A percentile compares a stretch with the other conserved stretches of the same genome.
These are phyloP conservation scores for Rhegmatorhina hoffmannsi DNA, from an alignment of 2,113 vertebrate genomes.

Conservation along the genomic window DNA sequence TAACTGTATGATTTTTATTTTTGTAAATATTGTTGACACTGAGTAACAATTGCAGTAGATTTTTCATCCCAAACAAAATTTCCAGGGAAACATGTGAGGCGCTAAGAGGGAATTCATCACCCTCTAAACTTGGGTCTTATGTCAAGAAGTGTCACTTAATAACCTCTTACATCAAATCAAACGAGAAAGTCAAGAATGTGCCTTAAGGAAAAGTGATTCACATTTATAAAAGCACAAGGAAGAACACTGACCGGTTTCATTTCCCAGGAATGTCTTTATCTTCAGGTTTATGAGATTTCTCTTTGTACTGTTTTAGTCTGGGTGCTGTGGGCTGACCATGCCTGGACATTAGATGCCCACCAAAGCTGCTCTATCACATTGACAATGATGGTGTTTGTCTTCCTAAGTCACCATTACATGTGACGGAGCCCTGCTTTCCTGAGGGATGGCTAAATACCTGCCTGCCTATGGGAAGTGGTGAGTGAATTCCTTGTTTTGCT, in stretches of 20 bases:
- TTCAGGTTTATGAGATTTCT: neutral
- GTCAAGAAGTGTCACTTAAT: neutral
- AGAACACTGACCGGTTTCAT: neutral
- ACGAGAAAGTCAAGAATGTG: neutral
- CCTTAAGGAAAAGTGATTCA: neutral
- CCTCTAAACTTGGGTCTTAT: neutral
- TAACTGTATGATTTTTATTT: neutral
- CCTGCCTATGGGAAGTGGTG: neutral
- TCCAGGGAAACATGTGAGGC: neutral
- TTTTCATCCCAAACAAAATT: neutral
- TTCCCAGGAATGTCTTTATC: neutral
- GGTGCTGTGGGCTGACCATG: neutral
- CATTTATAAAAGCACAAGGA: neutral
- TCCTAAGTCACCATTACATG: fast-evolving
- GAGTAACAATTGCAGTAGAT: neutral
- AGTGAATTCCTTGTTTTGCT: neutral
- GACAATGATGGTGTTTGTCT: fast-evolving
- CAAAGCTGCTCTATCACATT: neutral
- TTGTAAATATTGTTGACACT: neutral
- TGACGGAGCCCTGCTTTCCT: neutral
- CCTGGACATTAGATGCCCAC: neutral
- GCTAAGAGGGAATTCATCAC: neutral
- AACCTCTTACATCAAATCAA: neutral
- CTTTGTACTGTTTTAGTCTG: neutral
- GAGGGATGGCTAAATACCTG: neutral